These are phyloP conservation scores for Celastrina argiolus DNA, from an alignment of 2,888 invertebrate species.

Conservation along the genomic window DNA sequence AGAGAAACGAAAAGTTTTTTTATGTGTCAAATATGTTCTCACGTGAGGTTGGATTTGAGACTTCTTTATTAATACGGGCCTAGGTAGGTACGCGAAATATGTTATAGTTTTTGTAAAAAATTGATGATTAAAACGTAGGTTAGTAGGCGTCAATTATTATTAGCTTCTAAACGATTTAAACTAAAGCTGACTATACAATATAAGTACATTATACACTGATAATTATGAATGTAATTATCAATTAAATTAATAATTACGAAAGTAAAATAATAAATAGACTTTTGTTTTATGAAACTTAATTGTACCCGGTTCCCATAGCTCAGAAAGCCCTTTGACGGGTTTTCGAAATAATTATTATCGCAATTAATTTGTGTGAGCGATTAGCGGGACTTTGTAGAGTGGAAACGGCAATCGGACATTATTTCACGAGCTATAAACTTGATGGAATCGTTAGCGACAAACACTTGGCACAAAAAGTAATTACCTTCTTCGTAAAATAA, in stretches of 20 bases:
- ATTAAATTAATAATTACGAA: neutral
- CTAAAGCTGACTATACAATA: neutral
- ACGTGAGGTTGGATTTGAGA: no score
- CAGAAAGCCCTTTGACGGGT: slow-evolving; percentile 34
- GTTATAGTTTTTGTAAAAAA: neutral
- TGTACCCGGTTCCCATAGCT: slow-evolving; percentile 24
- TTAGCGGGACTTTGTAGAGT: slow-evolving; percentile 38
- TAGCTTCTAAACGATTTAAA: neutral
- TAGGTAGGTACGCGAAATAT: neutral
- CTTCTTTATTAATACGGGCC: no score
- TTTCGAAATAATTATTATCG: slow-evolving; percentile 37
- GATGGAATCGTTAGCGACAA: slow-evolving; percentile 19
- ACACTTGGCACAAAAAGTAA: slow-evolving; percentile 19
- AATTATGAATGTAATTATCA: neutral
- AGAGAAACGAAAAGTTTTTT: no score
- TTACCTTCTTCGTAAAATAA: slow-evolving; percentile 20
- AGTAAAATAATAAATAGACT: neutral
- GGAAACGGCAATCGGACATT: slow-evolving; percentile 26
- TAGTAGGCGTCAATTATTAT: neutral
- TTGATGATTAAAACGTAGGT: neutral
- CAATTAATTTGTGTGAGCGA: slow-evolving; percentile 38
- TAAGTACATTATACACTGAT: no score
- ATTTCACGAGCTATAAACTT: slow-evolving; percentile 21
- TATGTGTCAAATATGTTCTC: no score
- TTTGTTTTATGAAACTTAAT: slow-evolving; percentile 20